Conservation (phyloP, 2,797 vertebrate genomes). For the Poecilia wingei region DNA sequence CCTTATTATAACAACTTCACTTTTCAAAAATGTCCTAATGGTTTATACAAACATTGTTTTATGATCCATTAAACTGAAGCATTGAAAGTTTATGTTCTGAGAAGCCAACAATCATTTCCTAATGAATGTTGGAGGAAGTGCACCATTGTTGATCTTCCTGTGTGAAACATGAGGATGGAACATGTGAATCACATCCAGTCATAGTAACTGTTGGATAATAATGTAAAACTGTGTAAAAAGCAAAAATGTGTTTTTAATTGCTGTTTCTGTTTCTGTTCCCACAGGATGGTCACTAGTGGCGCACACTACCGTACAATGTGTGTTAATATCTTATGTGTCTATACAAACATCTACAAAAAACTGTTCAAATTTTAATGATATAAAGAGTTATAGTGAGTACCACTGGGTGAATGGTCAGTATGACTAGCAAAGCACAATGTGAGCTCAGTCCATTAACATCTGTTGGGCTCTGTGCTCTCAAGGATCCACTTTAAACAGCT, state of each 20-base stretch:
- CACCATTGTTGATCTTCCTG: background rate
- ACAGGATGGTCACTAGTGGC: background rate
- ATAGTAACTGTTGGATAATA: background rate
- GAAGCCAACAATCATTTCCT: background rate
- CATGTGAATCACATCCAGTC: background rate
- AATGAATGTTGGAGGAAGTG: background rate
- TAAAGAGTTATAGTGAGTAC: background rate
- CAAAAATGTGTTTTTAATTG: background rate
- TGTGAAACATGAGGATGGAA: background rate
- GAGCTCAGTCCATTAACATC: background rate
- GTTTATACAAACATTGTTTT: background rate
- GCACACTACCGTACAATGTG: background rate
- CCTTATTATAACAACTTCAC: background rate
- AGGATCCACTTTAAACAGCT: background rate
- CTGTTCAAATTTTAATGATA: background rate
- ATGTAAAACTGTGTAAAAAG: background rate
- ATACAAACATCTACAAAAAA: background rate
- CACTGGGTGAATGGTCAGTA: background rate
- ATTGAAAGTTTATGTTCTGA: no score
- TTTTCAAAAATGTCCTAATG: background rate
- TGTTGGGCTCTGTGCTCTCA: background rate
- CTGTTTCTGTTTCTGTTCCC: background rate
- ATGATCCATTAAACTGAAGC: background rate
- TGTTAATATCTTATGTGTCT: background rate
- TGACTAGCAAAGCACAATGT: background rate